These are phyloP conservation scores for Lysandra bellargus DNA, from an alignment of 2,888 invertebrate species.

Conservation along the genomic window DNA sequence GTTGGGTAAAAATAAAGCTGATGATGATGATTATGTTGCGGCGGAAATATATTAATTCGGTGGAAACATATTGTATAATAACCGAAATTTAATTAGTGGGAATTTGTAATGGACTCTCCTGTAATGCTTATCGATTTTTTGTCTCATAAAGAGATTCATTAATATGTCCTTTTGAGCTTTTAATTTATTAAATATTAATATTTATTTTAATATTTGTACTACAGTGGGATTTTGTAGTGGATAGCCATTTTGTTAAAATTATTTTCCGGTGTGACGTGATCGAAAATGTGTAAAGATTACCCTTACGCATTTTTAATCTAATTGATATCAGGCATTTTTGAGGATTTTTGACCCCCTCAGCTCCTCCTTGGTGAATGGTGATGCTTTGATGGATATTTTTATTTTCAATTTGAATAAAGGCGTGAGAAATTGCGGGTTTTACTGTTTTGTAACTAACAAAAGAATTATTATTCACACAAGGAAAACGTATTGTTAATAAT, in stretches of 20 bases:
- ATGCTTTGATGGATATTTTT: background rate
- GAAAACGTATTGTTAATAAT: background rate
- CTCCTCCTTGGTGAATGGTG: no score
- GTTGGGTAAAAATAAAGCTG: no score
- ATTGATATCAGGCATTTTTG: no score
- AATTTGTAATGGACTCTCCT: constrained; percentile 10
- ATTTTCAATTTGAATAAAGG: background rate
- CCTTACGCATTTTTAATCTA: no score
- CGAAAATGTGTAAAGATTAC: no score
- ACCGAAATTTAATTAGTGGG: constrained; percentile 13
- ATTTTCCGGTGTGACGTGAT: background rate
- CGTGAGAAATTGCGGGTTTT: background rate
- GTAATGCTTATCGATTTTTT: background rate
- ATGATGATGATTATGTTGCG: background rate
- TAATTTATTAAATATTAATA: background rate
- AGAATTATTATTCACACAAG: background rate
- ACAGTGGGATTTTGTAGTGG: background rate
- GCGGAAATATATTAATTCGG: background rate
- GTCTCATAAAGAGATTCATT: constrained; percentile 2
- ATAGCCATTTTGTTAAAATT: background rate
- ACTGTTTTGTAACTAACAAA: background rate
- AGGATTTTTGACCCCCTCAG: no score
- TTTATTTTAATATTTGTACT: background rate
- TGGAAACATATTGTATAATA: constrained; percentile 11
- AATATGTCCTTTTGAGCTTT: constrained; percentile 9